phyloP scores from a whole-genome alignment of 2,113 vertebrate genomes.

The Prunella fulvescens region DNA sequence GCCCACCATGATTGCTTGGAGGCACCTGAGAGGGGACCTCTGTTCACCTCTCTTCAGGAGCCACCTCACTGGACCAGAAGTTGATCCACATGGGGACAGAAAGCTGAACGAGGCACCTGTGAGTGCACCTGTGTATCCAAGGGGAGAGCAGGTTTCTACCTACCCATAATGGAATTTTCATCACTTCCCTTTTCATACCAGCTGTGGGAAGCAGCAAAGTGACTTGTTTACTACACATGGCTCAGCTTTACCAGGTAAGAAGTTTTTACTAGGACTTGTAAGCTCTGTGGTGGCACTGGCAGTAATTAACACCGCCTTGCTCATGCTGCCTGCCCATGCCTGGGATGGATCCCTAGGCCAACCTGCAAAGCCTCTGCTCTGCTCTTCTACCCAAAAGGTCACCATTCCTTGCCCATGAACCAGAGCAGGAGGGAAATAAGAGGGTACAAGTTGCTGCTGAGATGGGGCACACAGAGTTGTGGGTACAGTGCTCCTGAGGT shows the following conservation, averaged over 20 bases:
- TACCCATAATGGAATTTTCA: background rate
- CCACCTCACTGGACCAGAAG: background rate
- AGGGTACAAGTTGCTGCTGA: background rate
- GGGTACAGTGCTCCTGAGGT: background rate
- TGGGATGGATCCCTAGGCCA: accelerated
- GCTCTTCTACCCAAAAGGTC: background rate
- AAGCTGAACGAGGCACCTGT: background rate
- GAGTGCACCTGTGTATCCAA: background rate
- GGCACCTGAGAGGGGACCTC: background rate
- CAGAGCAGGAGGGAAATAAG: background rate
- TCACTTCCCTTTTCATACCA: background rate
- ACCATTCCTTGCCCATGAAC: background rate
- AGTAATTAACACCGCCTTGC: background rate
- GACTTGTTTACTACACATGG: background rate
- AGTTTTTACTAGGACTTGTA: background rate
- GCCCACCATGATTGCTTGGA: background rate
- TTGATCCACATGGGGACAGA: background rate
- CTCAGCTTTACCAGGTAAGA: background rate
- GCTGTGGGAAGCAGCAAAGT: background rate
- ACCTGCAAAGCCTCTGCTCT: background rate
- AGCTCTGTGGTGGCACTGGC: background rate
- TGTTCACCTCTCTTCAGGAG: background rate
- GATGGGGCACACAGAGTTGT: background rate
- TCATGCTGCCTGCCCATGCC: background rate
- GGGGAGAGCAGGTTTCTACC: background rate